A percentile compares a stretch with the other conserved stretches of the same genome.
phyloP scores from a whole-genome alignment of 2,797 vertebrate species.

The Sarcoramphus papa region DNA sequence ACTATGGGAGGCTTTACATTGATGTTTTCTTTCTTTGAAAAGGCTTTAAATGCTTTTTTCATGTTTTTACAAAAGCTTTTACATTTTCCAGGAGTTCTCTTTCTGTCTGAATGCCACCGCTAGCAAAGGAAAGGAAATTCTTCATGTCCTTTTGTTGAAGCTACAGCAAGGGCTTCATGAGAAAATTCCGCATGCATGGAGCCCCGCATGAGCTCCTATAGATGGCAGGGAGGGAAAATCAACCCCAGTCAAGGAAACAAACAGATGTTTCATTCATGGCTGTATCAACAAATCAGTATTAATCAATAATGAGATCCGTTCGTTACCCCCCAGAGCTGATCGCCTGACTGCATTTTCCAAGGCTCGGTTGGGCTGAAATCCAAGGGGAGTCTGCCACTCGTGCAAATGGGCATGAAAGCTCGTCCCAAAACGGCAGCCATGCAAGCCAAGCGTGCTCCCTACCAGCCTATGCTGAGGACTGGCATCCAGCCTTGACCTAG shows the following conservation, averaged over 20 bases:
- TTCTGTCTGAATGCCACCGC: conserved; percentile 19
- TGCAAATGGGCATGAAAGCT: background rate
- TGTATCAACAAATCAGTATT: background rate
- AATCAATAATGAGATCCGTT: background rate
- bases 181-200: background rate
- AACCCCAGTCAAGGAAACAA: background rate
- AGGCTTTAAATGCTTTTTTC: conserved; percentile 41
- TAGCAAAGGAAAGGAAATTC: conserved; percentile 50
- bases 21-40: conserved; percentile 44
- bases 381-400: background rate
- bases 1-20: conserved; percentile 19
- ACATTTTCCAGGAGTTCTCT: conserved; percentile 34
- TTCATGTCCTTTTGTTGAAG: conserved; percentile 39
- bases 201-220: background rate
- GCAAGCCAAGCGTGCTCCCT: background rate
- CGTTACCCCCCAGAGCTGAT: background rate
- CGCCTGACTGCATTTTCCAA: background rate
- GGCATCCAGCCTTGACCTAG: background rate
- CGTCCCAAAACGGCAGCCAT: background rate
- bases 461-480: background rate
- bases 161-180: background rate
- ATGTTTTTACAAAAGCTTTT: conserved; percentile 54
- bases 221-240: background rate
- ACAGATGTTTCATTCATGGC: conserved; percentile 8
- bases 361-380: background rate